Evolutionary conservation across 2,888 invertebrate genomes (phyloP).

Genomic region (Hololepta plana): DNA sequence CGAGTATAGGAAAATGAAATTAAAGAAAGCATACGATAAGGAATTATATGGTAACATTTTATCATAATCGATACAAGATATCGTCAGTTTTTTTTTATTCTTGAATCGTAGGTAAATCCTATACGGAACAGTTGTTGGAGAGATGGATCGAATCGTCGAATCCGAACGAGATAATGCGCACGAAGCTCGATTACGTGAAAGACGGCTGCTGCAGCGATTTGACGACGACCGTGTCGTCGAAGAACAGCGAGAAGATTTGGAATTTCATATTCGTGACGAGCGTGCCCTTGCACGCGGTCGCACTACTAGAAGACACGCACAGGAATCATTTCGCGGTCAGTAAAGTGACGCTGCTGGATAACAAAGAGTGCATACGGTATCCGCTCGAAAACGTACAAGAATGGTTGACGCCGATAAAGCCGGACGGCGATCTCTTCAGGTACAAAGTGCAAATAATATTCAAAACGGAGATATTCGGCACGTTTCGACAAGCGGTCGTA

Average conservation of each 20-base stretch:
- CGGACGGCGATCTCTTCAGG: neutral
- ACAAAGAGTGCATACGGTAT: no score
- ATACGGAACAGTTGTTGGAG: constrained; percentile 45
- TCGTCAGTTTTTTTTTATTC: constrained; percentile 1
- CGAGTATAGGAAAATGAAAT: constrained; percentile 42
- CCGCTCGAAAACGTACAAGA: constrained; percentile 30
- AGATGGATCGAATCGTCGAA: constrained; percentile 41
- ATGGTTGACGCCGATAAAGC: constrained; percentile 26
- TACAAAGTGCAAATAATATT: constrained; percentile 39
- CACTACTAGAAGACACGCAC: constrained; percentile 50
- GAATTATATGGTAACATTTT: constrained; percentile 37
- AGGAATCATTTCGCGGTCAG: constrained; percentile 46
- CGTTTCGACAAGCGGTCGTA: constrained; percentile 53
- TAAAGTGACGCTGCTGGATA: constrained; percentile 20
- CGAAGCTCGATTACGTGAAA: constrained; percentile 39
- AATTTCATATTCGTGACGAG: constrained; percentile 35
- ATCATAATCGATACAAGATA: constrained; percentile 4
- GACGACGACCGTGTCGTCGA: constrained; percentile 40
- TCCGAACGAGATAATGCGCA: constrained; percentile 42
- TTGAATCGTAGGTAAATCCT: constrained; percentile 21
- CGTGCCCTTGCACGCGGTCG: constrained; percentile 37
- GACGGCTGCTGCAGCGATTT: constrained; percentile 38
- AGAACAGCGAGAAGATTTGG: constrained; percentile 42
- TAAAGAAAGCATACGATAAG: constrained; percentile 45
- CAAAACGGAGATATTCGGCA: constrained; percentile 54